Percentiles rank a stretch among this genome's conserved stretches.
Evolutionary conservation across 2,888 invertebrate species (phyloP).

Genomic region (Drosophila atripex): DNA sequence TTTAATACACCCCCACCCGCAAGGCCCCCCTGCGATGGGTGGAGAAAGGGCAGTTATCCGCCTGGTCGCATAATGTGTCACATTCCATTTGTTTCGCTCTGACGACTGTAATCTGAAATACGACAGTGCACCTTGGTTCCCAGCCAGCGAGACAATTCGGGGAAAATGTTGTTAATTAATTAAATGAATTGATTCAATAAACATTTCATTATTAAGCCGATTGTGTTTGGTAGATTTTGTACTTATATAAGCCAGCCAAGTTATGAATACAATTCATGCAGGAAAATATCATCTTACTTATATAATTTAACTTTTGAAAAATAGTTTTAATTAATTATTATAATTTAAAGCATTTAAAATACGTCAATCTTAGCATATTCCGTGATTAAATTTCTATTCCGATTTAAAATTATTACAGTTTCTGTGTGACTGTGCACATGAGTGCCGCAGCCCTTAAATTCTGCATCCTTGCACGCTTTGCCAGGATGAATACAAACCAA

Average conservation of each 20-base stretch:
- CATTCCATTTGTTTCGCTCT: slow-evolving; percentile 75
- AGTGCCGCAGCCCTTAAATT: slow-evolving; percentile 40
- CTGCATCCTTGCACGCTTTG: slow-evolving; percentile 29
- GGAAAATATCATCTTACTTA: too few species aligned
- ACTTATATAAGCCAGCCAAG: too few species aligned
- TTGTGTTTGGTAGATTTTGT: not conserved
- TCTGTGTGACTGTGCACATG: slow-evolving; percentile 47
- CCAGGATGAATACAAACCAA: slow-evolving; percentile 9
- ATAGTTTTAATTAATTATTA: too few species aligned
- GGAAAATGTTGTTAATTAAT: not conserved
- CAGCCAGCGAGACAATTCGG: not conserved
- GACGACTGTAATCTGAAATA: slow-evolving; percentile 47
- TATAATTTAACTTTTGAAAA: too few species aligned
- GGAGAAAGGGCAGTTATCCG: slow-evolving; percentile 69
- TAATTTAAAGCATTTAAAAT: too few species aligned
- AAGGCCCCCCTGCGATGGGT: slow-evolving; percentile 1
- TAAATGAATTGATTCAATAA: not conserved
- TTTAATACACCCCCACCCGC: slow-evolving; percentile 58
- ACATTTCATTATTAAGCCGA: slow-evolving; percentile 1
- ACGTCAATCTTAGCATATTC: too few species aligned
- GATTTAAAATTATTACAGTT: not conserved
- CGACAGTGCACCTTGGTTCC: slow-evolving; percentile 19
- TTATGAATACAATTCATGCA: too few species aligned
- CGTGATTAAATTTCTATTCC: too few species aligned
- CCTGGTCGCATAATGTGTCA: slow-evolving; percentile 78